Conservation (phyloP, 53 echinoderm and acorn worm species). For the Astropecten irregularis region DNA sequence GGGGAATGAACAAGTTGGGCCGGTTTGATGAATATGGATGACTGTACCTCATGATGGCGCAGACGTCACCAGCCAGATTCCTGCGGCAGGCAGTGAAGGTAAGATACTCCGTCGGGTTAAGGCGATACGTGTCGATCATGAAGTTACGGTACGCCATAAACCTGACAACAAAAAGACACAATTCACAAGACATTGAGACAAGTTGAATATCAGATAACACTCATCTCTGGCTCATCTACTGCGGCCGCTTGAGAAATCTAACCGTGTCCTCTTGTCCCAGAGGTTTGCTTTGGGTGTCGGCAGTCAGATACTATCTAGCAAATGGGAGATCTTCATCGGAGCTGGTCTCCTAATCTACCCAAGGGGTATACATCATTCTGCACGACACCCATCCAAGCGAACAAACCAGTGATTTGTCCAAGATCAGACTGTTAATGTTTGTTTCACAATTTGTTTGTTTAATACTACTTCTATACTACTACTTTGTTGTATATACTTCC, state of each 20-base stretch:
- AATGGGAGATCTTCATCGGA: slow-evolving; percentile 46
- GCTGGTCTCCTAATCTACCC: slow-evolving; percentile 40
- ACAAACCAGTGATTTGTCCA: too few relatives aligned
- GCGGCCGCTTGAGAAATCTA: too few relatives aligned
- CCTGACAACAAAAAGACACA: slow-evolving; percentile 54
- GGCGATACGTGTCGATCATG: slow-evolving; percentile 98
- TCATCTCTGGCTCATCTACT: too few relatives aligned
- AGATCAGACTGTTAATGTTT: too few relatives aligned
- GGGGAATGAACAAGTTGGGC: too few relatives aligned
- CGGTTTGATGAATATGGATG: too few relatives aligned
- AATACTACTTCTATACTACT: too few relatives aligned
- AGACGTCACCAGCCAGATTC: slow-evolving; percentile 95
- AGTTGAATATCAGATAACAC: neutral
- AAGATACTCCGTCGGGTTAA: slow-evolving; percentile 96
- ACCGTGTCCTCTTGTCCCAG: too few relatives aligned
- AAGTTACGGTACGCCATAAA: slow-evolving; percentile 96
- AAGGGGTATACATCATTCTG: slow-evolving; percentile 44
- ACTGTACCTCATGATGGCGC: slow-evolving; percentile 99
- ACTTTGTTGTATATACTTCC: too few relatives aligned
- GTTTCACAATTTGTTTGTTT: too few relatives aligned
- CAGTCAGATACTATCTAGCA: slow-evolving; percentile 60
- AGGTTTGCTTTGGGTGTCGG: too few relatives aligned
- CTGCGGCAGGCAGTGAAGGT: slow-evolving; percentile 92
- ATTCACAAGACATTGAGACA: neutral
- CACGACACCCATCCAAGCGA: too few relatives aligned